Evolutionary conservation across 2,113 vertebrate genomes (phyloP), one percentile per base, ranked within the genome.

Genomic region (Sinocyclocheilus anophthalmus): DNA sequence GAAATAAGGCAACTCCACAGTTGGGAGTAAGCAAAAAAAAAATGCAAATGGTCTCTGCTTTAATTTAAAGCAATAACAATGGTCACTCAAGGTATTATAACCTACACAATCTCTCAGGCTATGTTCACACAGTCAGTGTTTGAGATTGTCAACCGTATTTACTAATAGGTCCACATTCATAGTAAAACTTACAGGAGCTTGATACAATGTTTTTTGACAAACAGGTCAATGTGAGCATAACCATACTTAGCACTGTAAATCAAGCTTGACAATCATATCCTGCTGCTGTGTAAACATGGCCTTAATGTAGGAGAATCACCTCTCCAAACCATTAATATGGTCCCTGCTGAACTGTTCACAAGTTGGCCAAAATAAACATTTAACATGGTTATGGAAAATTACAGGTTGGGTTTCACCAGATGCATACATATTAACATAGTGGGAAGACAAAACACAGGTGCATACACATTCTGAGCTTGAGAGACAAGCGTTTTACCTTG

Each of bases 401-500:
- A 81, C 82, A 57, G 76, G 24, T 45, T 18, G 80, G 63, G 63
- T 33, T 82, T 10, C 42, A 82, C 63, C 33, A 69, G 53, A 42
- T 12, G 65, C 55, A 79, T 59, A 39, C 55, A 76, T 26, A 77
- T 73, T 14, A 73, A 77, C 42, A 59, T 16, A 45, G 9, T 30
- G 63, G 63, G 48, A 20, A 85, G 48, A 76, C 69, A 48, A 70
- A 63, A 39, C 42, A 69, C 18, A 8, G 26, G 24, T 4, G 12
- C 63, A 83, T 26, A 59, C 12, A 85, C 22, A 73, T 55, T 83
- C 67, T 55, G 57, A 83, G 75, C 26, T 2, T 22, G 77, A 81
- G 8, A 88, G 77, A 87, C 9, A 87, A 88, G 86, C 42, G 12
- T 91, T 93, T 97, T 97, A 99, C 98, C 96, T 99, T 99, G 93